Percentiles rank a stretch among this genome's conserved stretches.
Evolutionary conservation across 2,888 invertebrate species (phyloP).

Genomic region (Leucophora obtusa): DNA sequence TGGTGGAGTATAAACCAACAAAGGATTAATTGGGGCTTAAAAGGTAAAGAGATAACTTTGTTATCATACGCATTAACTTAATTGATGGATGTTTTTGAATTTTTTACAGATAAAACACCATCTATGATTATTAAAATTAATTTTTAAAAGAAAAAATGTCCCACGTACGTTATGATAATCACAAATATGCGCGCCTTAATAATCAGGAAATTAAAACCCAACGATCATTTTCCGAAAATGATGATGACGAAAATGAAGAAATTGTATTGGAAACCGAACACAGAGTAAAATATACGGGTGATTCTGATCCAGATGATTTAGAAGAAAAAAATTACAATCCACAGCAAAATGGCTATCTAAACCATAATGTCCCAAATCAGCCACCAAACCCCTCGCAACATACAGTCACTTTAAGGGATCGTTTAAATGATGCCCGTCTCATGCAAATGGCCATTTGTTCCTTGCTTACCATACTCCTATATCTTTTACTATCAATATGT

Average conservation of each 20-base stretch:
- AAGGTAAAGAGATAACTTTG: background rate
- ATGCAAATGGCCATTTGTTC: conserved; percentile 78
- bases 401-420: conserved; percentile 53
- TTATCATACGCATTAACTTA: background rate
- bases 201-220: conserved; percentile 38
- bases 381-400: background rate
- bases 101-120: conserved; percentile 21
- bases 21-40: conserved; percentile 4
- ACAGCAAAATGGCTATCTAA: conserved; percentile 52
- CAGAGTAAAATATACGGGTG: conserved; percentile 19
- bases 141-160: conserved; percentile 62
- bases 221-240: conserved; percentile 64
- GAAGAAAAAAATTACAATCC: conserved; percentile 7
- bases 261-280: conserved; percentile 70
- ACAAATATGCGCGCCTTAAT: conserved; percentile 69
- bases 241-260: conserved; percentile 71
- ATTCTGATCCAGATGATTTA: conserved; percentile 44
- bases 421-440: conserved; percentile 69
- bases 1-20: background rate
- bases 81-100: background rate
- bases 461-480: conserved; percentile 84
- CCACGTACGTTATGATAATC: conserved; percentile 73
- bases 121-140: background rate
- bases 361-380: background rate
- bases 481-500: conserved; percentile 94